phyloP scores from a whole-genome alignment of 2,113 vertebrate species.

The Eretmochelys imbricata region DNA sequence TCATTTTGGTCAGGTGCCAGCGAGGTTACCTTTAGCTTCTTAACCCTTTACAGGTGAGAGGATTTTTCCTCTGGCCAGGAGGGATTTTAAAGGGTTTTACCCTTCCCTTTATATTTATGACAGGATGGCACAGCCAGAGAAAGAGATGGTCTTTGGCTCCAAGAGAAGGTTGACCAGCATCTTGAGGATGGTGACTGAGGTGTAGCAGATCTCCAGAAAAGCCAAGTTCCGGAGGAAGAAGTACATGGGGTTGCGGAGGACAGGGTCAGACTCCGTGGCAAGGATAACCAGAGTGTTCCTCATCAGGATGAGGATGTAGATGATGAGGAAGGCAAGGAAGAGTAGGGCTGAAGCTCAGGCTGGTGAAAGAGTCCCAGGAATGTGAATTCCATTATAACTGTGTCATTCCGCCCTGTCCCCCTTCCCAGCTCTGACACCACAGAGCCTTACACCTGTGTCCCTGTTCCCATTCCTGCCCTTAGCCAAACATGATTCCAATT shows the following conservation, averaged over 20 bases:
- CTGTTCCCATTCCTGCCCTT: no score
- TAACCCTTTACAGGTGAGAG: no score
- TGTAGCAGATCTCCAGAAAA: slow-evolving; percentile 54
- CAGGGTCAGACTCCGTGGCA: neutral
- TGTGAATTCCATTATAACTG: slow-evolving; percentile 43
- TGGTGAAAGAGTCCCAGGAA: slow-evolving; percentile 57
- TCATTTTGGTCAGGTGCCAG: no score
- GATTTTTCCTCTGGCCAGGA: no score
- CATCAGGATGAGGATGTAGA: neutral
- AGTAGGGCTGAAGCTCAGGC: slow-evolving; percentile 15
- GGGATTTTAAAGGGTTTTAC: no score
- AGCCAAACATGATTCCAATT: no score
- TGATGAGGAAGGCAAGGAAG: slow-evolving; percentile 53
- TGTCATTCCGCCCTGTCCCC: slow-evolving; percentile 4
- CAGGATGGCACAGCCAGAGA: neutral
- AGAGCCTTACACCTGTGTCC: no score
- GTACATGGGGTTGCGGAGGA: slow-evolving; percentile 48
- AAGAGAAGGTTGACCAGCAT: slow-evolving; percentile 30
- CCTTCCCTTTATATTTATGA: no score
- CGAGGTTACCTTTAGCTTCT: no score
- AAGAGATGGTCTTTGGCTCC: neutral
- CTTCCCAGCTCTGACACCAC: no score
- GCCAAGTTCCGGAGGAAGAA: slow-evolving; percentile 58
- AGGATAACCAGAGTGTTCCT: slow-evolving; percentile 45
- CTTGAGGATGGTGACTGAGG: slow-evolving; percentile 35